Conservation (phyloP, 2,113 vertebrate genomes). For the Microcebus tavaratra region DNA sequence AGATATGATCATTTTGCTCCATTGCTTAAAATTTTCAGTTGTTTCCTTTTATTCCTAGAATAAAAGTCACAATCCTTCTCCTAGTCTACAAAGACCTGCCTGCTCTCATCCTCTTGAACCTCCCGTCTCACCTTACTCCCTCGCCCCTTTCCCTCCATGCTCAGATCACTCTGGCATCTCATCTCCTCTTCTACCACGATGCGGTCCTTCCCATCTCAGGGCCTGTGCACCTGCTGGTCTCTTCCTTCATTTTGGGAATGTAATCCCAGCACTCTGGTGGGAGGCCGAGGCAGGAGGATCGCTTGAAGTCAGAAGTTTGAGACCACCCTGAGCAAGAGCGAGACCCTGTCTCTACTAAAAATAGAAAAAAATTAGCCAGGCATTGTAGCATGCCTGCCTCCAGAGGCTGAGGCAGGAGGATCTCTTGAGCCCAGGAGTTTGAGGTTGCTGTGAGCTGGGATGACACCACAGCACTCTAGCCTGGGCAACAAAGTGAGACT, state of each 20-base stretch:
- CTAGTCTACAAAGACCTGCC: not conserved
- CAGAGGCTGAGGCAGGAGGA: too few species aligned
- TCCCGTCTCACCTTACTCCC: not conserved
- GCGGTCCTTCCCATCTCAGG: not conserved
- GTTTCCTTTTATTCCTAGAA: not conserved
- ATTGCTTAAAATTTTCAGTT: not conserved
- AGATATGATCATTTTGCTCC: not conserved
- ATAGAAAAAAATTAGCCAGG: too few species aligned
- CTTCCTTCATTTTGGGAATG: not conserved
- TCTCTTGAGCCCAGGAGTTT: too few species aligned
- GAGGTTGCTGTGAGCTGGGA: too few species aligned
- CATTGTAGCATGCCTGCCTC: too few species aligned
- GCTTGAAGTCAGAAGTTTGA: too few species aligned
- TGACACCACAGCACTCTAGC: too few species aligned
- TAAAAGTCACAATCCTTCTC: not conserved
- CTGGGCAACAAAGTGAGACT: too few species aligned
- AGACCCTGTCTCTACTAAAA: too few species aligned
- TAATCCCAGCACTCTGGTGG: too few species aligned
- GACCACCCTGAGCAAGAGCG: too few species aligned
- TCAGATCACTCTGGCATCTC: not conserved
- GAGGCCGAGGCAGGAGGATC: too few species aligned
- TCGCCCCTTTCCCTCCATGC: rapidly evolving
- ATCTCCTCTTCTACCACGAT: rapidly evolving
- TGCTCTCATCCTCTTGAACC: not conserved
- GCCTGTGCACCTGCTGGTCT: not conserved